These are phyloP conservation scores for Heliconius nattereri DNA, from an alignment of 1,140 invertebrate genomes.

Conservation along the genomic window DNA sequence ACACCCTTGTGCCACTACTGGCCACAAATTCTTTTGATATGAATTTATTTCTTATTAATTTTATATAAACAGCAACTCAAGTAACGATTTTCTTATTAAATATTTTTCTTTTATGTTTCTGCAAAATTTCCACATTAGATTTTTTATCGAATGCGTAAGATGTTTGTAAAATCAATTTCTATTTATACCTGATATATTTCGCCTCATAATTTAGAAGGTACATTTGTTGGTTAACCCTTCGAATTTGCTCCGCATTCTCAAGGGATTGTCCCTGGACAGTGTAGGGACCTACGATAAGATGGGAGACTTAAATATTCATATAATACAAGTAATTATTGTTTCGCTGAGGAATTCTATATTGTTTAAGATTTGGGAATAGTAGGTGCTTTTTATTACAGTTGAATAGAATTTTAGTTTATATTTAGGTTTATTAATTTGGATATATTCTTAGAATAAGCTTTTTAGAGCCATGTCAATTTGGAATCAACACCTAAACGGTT, in stretches of 20 bases:
- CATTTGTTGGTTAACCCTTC: conserved; percentile 27
- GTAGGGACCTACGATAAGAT: conserved; percentile 24
- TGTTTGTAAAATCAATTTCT: neutral
- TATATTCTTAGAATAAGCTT: too few relatives aligned
- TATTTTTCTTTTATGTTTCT: too few relatives aligned
- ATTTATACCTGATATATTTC: conserved; percentile 23
- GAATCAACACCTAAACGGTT: too few relatives aligned
- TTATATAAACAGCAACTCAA: too few relatives aligned
- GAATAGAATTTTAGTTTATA: neutral
- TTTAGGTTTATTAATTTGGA: too few relatives aligned
- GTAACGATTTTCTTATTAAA: too few relatives aligned
- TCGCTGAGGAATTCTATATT: neutral
- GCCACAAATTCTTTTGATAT: too few relatives aligned
- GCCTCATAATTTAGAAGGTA: conserved; percentile 27
- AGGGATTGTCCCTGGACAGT: conserved; percentile 27
- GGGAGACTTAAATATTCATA: conserved; percentile 26
- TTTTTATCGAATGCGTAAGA: neutral
- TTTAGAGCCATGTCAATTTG: too few relatives aligned
- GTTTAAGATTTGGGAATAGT: too few relatives aligned
- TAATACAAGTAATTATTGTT: conserved; percentile 20
- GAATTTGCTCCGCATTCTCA: conserved; percentile 26
- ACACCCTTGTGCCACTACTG: too few relatives aligned
- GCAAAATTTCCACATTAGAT: too few relatives aligned
- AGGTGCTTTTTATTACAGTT: neutral
- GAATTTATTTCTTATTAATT: too few relatives aligned